A percentile compares a stretch with the other conserved stretches of the same genome.
Conservation (phyloP, 2,113 vertebrate species). For the Amphiprion ocellaris region DNA sequence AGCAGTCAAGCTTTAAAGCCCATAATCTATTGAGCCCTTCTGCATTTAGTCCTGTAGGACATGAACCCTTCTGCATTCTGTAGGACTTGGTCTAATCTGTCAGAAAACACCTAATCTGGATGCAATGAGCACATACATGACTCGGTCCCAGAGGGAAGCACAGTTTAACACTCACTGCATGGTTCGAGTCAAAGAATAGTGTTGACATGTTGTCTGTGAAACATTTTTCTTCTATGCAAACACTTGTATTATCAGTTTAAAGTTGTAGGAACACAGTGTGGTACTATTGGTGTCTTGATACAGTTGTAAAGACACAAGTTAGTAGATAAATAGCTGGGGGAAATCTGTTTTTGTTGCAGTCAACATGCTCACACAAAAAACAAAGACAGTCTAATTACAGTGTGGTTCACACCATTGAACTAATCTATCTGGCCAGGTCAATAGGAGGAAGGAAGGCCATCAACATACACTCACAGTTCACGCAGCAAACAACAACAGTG, state of each 20-base stretch:
- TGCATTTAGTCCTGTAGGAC: background rate
- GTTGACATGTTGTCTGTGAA: conserved; percentile 41
- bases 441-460: conserved; percentile 2
- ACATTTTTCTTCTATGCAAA: conserved; percentile 23
- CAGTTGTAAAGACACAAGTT: background rate
- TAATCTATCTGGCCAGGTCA: conserved; percentile 6
- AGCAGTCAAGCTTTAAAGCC: background rate
- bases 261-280: background rate
- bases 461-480: conserved; percentile 16
- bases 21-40: background rate
- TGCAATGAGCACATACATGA: conserved; percentile 6
- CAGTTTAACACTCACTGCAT: background rate
- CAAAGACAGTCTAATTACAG: conserved; percentile 16
- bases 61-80: background rate
- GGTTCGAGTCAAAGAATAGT: conserved; percentile 17
- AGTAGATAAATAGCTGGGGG: background rate
- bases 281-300: background rate
- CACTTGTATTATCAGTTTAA: background rate
- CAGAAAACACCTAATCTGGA: conserved; percentile 29
- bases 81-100: conserved; percentile 16
- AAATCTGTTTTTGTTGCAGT: background rate
- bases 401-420: conserved; percentile 11
- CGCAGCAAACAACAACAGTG: conserved; percentile 32
- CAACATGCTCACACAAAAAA: conserved; percentile 3
- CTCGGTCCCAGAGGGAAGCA: conserved; percentile 11